These are phyloP conservation scores for Masticophis lateralis DNA, from an alignment of 2,797 vertebrate genomes.

Conservation along the genomic window DNA sequence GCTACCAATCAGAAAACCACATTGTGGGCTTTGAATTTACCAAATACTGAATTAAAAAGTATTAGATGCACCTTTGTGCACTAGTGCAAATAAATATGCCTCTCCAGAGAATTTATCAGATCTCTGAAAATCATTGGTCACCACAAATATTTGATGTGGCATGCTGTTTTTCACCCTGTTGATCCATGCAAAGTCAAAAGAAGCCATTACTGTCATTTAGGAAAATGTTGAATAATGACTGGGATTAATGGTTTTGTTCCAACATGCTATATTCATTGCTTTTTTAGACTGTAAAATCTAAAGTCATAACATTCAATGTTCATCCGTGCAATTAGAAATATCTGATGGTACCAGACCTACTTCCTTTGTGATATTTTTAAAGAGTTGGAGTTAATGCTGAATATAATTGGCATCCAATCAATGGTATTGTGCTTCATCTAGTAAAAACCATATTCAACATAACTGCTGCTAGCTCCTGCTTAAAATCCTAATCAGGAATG, in stretches of 20 bases:
- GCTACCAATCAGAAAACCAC: constrained; percentile 9
- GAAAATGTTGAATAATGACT: constrained; percentile 49
- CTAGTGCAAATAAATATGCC: constrained; percentile 3
- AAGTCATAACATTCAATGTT: constrained; percentile 65
- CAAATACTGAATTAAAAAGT: constrained; percentile 24
- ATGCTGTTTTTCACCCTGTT: constrained; percentile 10
- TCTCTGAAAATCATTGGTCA: constrained; percentile 1
- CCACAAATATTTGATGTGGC: constrained; percentile 20
- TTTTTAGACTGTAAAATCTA: constrained; percentile 45
- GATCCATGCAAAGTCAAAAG: constrained; percentile 32
- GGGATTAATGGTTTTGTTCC: constrained; percentile 55
- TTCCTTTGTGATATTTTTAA: constrained; percentile 69
- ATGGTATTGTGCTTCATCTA: constrained; percentile 70
- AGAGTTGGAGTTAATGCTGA: constrained; percentile 66
- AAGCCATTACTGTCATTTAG: constrained; percentile 37
- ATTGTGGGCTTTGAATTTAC: constrained; percentile 13
- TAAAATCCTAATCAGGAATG: constrained; percentile 69
- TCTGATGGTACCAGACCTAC: constrained; percentile 60
- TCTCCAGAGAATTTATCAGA: neutral
- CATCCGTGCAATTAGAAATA: constrained; percentile 66
- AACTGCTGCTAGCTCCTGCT: constrained; percentile 69
- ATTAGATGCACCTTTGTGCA: constrained; percentile 23
- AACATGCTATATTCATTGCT: constrained; percentile 51
- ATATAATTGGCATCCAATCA: constrained; percentile 71
- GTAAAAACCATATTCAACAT: constrained; percentile 69